Evolutionary conservation across 2,797 vertebrate genomes (phyloP), one percentile per base, ranked within the genome.

Genomic region (Adrianichthys oophorus): DNA sequence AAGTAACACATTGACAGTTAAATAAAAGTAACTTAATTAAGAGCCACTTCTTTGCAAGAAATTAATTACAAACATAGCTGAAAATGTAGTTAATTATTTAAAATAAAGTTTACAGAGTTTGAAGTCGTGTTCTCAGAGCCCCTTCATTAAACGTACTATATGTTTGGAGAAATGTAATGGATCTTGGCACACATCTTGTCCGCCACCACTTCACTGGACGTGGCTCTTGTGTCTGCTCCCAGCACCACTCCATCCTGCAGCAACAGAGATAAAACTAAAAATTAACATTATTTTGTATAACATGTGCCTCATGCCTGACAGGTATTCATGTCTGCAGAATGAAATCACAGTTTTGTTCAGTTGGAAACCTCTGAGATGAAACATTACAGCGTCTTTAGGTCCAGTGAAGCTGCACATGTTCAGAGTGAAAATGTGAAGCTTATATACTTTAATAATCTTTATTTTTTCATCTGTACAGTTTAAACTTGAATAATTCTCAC

Each of bases 141-240:
- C 15, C 4, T 0, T 32, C 8, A 1, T 17, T 3, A 48, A 4
- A 84, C 91, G 80, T 72, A 93, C 92, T 92, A 93, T 17, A 93
- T 92, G 32, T 93, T 93, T 37, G 91, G 90, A 52, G 92, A 67
- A 7, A 93, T 92, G 70, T 85, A 91, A 59, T 93, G 92, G 65
- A 93, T 92, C 42, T 93, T 93, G 0, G 79, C 74, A 0, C 91
- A 93, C 85, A 82, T 88, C 48, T 93, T 93, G 21, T 93, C 87
- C 0, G 92, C 90, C 47, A 92, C 91, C 15, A 93, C 90, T 47
- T 92, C 90, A 41, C 59, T 56, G 12, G 88, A 90, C 0, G 92
- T 93, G 0, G 91, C 91, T 63, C 92, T 83, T 2, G 92, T 92
- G 62, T 93, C 92, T 2, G 92, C 91, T 5, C 91, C 91, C 19